These are phyloP conservation scores for Tiliacea aurago DNA, from an alignment of 2,888 invertebrate species.

Conservation along the genomic window DNA sequence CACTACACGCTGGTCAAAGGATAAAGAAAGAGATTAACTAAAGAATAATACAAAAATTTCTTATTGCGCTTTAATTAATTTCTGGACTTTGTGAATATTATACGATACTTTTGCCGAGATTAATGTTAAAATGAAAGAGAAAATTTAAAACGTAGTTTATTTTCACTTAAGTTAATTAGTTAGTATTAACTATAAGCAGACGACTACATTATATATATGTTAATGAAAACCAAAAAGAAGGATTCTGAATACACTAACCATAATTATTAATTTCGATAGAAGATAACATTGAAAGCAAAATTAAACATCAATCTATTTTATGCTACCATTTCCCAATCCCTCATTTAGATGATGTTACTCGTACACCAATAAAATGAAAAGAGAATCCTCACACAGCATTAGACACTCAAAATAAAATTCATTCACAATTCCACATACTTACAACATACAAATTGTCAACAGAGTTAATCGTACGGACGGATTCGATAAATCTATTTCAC, in stretches of 20 bases:
- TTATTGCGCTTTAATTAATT: slow-evolving; percentile 67
- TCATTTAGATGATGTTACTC: not conserved
- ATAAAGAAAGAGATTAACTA: slow-evolving; percentile 73
- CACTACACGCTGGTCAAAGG: slow-evolving; percentile 81
- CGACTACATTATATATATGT: not conserved
- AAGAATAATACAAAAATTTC: slow-evolving; percentile 63
- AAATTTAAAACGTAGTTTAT: slow-evolving; percentile 22
- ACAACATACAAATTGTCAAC: slow-evolving; percentile 46
- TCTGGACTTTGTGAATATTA: slow-evolving; percentile 63
- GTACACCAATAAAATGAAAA: slow-evolving; percentile 4
- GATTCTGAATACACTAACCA: not conserved
- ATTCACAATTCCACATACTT: slow-evolving; percentile 50
- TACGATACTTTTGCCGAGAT: slow-evolving; percentile 49
- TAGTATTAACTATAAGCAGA: not conserved
- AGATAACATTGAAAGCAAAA: not conserved
- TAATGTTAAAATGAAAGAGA: slow-evolving; percentile 30
- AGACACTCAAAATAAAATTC: slow-evolving; percentile 16
- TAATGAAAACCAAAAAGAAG: slow-evolving; percentile 10
- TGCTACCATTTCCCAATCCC: not conserved
- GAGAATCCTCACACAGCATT: slow-evolving; percentile 7
- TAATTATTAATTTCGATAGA: not conserved
- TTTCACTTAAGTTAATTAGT: slow-evolving; percentile 41
- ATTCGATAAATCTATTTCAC: slow-evolving; percentile 75
- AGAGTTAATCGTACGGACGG: slow-evolving; percentile 67
- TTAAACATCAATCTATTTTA: not conserved